Evolutionary conservation across 2,888 invertebrate genomes (phyloP).

Genomic region (Lottia scabra): DNA sequence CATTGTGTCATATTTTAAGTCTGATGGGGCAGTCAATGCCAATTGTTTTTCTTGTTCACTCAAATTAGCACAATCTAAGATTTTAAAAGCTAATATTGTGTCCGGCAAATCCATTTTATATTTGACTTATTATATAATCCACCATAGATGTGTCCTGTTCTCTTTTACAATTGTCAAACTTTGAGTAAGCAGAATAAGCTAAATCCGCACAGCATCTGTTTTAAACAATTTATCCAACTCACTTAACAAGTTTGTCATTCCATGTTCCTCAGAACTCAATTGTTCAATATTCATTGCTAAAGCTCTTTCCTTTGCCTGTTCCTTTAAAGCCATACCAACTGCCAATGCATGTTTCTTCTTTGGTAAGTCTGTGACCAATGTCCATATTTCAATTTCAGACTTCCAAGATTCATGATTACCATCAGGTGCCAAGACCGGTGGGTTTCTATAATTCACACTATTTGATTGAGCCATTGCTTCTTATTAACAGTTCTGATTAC

Average conservation of each 20-base stretch:
- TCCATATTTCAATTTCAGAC: not conserved
- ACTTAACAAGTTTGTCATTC: too few species aligned
- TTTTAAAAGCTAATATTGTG: constrained; percentile 4
- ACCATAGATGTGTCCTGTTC: not conserved
- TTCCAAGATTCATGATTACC: not conserved
- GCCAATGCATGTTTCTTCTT: too few species aligned
- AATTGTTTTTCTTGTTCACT: too few species aligned
- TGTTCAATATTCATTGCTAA: too few species aligned
- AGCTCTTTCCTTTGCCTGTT: too few species aligned
- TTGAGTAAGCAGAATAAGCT: not conserved
- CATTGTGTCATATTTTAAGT: too few species aligned
- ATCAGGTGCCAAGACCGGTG: not conserved
- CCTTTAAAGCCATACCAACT: too few species aligned
- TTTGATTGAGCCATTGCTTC: too few species aligned
- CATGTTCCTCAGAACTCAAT: too few species aligned
- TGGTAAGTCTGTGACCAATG: too few species aligned
- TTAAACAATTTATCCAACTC: not conserved
- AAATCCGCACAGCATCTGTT: not conserved
- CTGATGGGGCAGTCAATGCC: too few species aligned
- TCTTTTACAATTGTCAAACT: not conserved
- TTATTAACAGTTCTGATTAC: too few species aligned
- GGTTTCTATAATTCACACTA: not conserved
- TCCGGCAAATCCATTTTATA: not conserved
- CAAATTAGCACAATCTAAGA: not conserved
- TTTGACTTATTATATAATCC: not conserved